These are phyloP conservation scores for Condylura cristata DNA, from an alignment of 2,113 vertebrate genomes.

Conservation along the genomic window DNA sequence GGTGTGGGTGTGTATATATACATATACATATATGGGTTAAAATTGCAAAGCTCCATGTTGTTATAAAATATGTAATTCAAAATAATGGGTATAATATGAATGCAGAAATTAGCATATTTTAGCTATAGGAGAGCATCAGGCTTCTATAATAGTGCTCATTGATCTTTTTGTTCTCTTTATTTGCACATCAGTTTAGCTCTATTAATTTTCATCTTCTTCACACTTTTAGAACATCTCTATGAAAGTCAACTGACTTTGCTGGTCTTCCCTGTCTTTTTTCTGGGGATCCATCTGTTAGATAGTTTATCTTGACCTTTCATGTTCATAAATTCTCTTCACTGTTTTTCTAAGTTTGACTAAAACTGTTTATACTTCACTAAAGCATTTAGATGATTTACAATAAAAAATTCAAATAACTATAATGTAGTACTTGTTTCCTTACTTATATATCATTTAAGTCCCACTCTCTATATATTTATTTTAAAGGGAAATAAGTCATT, in stretches of 20 bases:
- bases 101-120: neutral
- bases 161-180: neutral
- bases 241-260: neutral
- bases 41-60: neutral
- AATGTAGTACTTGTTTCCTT: neutral
- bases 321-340: neutral
- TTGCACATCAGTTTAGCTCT: neutral
- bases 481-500: neutral
- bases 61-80: neutral
- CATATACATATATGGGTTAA: neutral
- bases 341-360: neutral
- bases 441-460: neutral
- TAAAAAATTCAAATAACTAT: neutral
- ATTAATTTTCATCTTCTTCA: neutral
- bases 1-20: no score
- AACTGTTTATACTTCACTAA: neutral
- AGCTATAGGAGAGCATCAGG: no score
- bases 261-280: neutral
- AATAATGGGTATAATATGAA: neutral
- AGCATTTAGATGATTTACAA: neutral
- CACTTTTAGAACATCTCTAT: neutral
- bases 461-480: neutral
- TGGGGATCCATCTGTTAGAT: neutral
- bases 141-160: neutral
- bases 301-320: slow-evolving; percentile 33